Evolutionary conservation across 1,140 invertebrate genomes (phyloP).

Genomic region (Drosophila cardini): DNA sequence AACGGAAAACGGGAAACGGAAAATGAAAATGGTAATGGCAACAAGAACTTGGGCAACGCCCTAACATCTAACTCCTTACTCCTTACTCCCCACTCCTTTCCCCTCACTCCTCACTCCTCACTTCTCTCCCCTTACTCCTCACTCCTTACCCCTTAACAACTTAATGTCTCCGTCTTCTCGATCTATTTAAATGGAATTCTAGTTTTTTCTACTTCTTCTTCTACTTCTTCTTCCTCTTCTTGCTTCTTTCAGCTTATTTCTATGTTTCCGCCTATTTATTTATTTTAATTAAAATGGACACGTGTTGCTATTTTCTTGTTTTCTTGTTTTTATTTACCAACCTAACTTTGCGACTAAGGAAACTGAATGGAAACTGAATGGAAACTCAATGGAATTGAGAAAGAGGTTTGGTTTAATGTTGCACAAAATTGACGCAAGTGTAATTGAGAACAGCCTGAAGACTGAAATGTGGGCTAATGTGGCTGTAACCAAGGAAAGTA

Average conservation of each 20-base stretch:
- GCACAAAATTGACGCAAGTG: conserved; percentile 10
- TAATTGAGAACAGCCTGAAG: conserved; percentile 27
- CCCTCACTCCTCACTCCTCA: no score
- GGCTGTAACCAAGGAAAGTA: background rate
- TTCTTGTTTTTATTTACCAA: conserved; percentile 71
- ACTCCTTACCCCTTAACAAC: no score
- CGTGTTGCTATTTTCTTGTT: conserved; percentile 80
- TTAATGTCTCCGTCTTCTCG: conserved; percentile 5
- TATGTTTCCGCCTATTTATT: conserved; percentile 75
- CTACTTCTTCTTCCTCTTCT: background rate
- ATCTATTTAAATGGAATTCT: conserved; percentile 5
- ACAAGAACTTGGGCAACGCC: conserved; percentile 32
- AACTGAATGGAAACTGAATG: background rate
- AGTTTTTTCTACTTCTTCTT: conserved; percentile 23
- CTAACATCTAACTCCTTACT: background rate
- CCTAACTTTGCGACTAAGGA: conserved; percentile 49
- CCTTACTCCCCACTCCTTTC: no score
- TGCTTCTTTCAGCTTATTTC: conserved; percentile 52
- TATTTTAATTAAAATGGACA: conserved; percentile 82
- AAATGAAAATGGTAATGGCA: conserved; percentile 32
- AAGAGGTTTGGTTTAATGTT: background rate
- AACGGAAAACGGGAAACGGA: conserved; percentile 17
- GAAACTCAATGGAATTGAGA: background rate
- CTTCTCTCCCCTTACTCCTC: no score
- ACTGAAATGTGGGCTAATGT: background rate